These are phyloP conservation scores for Momotus momota DNA, from an alignment of 2,797 vertebrate species.

Conservation along the genomic window DNA sequence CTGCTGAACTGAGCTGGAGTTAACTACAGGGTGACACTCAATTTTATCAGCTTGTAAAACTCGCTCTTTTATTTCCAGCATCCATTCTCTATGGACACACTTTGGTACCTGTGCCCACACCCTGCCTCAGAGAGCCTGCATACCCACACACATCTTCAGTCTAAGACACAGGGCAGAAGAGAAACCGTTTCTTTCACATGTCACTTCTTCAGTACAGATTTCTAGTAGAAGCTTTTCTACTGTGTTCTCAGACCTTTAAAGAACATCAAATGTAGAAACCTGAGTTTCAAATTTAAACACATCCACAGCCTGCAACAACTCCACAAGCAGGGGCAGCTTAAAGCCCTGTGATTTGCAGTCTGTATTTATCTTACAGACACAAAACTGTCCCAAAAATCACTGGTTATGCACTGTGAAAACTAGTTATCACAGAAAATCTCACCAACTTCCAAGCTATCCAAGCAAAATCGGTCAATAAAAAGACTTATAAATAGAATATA, in stretches of 20 bases:
- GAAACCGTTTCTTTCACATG: background rate
- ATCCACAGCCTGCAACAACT: background rate
- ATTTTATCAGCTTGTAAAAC: background rate
- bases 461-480: background rate
- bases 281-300: background rate
- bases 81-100: background rate
- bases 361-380: background rate
- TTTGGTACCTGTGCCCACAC: background rate
- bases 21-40: background rate
- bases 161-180: background rate
- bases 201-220: background rate
- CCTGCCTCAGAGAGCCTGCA: background rate
- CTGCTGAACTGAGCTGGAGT: background rate
- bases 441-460: background rate
- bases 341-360: background rate
- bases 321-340: background rate
- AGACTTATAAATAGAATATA: background rate
- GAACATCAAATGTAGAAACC: background rate
- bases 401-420: background rate
- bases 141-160: background rate
- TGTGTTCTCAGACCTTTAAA: background rate
- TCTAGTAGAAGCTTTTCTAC: background rate
- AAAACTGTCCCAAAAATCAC: background rate
- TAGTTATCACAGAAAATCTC: background rate
- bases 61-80: background rate